Percentiles rank a stretch among this genome's conserved stretches.
These are phyloP conservation scores for Drosophila atripex DNA, from an alignment of 2,888 invertebrate genomes.

Conservation along the genomic window DNA sequence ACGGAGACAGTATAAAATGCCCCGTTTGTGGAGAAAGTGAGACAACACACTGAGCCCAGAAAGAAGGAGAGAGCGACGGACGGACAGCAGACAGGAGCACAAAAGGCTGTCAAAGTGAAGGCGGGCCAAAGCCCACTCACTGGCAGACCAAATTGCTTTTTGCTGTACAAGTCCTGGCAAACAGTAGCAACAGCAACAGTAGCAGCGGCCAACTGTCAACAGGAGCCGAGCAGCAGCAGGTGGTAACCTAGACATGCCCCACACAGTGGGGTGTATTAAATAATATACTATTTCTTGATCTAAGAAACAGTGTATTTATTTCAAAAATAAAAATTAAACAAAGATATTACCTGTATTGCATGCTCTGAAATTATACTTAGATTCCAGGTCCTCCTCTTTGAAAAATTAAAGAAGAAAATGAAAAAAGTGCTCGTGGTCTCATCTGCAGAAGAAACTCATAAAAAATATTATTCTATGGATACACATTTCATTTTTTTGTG, in stretches of 20 bases:
- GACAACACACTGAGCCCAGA: background rate
- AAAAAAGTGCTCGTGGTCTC: background rate
- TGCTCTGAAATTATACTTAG: too few relatives aligned
- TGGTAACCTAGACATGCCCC: slow-evolving; percentile 42
- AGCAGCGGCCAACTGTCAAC: slow-evolving; percentile 40
- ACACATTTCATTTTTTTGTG: slow-evolving; percentile 29
- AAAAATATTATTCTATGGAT: slow-evolving; percentile 14
- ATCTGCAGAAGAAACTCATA: slow-evolving; percentile 18
- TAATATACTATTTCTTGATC: background rate
- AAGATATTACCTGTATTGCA: too few relatives aligned
- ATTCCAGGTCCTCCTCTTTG: too few relatives aligned
- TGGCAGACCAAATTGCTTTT: slow-evolving; percentile 70
- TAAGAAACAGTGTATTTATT: background rate
- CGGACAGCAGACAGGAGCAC: slow-evolving; percentile 44
- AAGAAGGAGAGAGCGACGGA: slow-evolving; percentile 6
- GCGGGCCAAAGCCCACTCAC: slow-evolving; percentile 35
- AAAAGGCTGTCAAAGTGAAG: slow-evolving; percentile 35
- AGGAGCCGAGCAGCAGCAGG: slow-evolving; percentile 42
- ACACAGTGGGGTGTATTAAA: slow-evolving; percentile 18
- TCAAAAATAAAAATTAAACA: background rate
- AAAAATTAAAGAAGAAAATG: too few relatives aligned
- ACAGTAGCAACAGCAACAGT: slow-evolving; percentile 27
- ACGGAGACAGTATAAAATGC: slow-evolving; percentile 46
- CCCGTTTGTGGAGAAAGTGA: slow-evolving; percentile 43
- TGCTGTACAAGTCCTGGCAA: slow-evolving; percentile 54